Percentiles rank a stretch among this genome's conserved stretches.
Evolutionary conservation across 2,113 vertebrate genomes (phyloP).

Genomic region (Parus major): DNA sequence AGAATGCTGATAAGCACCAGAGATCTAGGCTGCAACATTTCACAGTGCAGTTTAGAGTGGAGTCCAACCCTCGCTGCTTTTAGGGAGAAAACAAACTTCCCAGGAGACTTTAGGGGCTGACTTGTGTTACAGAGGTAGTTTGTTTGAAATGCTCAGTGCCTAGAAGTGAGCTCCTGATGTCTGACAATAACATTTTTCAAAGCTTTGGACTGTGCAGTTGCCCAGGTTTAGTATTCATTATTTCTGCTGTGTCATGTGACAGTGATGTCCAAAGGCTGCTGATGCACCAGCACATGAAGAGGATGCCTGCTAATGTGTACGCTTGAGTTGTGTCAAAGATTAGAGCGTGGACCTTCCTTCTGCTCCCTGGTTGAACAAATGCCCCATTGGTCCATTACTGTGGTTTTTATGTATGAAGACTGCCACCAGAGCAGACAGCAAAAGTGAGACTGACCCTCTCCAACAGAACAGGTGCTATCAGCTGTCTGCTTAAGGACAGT

Average conservation of each 20-base stretch:
- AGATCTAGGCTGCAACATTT: neutral
- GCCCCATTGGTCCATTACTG: neutral
- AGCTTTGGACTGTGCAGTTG: neutral
- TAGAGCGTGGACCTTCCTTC: neutral
- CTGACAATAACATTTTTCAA: neutral
- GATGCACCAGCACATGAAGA: neutral
- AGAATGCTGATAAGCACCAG: neutral
- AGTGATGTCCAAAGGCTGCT: neutral
- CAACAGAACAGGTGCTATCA: neutral
- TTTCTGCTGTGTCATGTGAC: neutral
- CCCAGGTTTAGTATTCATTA: neutral
- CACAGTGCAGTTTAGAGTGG: neutral
- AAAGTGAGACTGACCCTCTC: neutral
- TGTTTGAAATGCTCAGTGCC: neutral
- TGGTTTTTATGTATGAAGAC: fast-evolving
- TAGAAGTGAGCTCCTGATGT: neutral
- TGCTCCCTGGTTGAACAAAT: neutral
- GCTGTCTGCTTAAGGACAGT: neutral
- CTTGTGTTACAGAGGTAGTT: neutral
- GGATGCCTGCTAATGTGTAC: neutral
- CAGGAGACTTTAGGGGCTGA: neutral
- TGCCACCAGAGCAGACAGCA: neutral
- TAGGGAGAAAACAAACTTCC: neutral
- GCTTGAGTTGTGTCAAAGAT: neutral
- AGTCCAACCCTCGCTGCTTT: neutral